These are phyloP conservation scores for Apoda limacodes DNA, from an alignment of 2,888 invertebrate species.

Conservation along the genomic window DNA sequence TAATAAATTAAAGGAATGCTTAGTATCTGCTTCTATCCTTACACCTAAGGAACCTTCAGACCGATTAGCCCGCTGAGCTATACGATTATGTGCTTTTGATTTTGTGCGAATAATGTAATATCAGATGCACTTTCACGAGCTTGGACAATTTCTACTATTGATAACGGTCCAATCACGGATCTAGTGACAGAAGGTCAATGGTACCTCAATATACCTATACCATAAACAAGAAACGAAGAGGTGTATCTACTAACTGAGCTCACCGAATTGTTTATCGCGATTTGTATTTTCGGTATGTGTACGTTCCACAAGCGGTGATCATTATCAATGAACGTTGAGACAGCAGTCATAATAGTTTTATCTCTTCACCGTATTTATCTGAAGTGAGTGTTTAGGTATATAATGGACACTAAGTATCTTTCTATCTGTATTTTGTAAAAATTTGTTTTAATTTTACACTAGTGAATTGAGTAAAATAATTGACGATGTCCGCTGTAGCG, in stretches of 20 bases:
- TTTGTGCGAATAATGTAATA: too few species aligned
- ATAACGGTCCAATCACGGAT: too few species aligned
- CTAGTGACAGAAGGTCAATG: too few species aligned
- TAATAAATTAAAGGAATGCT: too few species aligned
- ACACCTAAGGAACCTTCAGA: too few species aligned
- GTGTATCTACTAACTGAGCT: slow-evolving; percentile 20
- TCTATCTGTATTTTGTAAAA: too few species aligned
- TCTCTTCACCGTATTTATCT: slow-evolving; percentile 20
- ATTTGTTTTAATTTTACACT: slow-evolving; percentile 21
- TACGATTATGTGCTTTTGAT: too few species aligned
- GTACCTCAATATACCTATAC: too few species aligned
- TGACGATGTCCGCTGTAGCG: slow-evolving; percentile 7
- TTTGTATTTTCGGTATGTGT: slow-evolving; percentile 15
- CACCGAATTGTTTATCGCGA: slow-evolving; percentile 20
- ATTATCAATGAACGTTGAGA: slow-evolving; percentile 15
- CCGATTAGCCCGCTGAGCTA: too few species aligned
- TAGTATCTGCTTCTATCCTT: too few species aligned
- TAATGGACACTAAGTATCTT: slow-evolving; percentile 15
- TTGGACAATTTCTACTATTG: slow-evolving; percentile 15
- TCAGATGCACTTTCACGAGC: slow-evolving; percentile 14
- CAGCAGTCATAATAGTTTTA: slow-evolving; percentile 16
- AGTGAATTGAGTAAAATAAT: slow-evolving; percentile 18
- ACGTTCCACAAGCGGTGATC: slow-evolving; percentile 22
- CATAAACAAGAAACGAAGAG: slow-evolving; percentile 17
- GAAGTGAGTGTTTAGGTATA: slow-evolving; percentile 13